These are phyloP conservation scores for Nasonovia ribisnigri DNA, from an alignment of 2,888 invertebrate genomes.

Conservation along the genomic window DNA sequence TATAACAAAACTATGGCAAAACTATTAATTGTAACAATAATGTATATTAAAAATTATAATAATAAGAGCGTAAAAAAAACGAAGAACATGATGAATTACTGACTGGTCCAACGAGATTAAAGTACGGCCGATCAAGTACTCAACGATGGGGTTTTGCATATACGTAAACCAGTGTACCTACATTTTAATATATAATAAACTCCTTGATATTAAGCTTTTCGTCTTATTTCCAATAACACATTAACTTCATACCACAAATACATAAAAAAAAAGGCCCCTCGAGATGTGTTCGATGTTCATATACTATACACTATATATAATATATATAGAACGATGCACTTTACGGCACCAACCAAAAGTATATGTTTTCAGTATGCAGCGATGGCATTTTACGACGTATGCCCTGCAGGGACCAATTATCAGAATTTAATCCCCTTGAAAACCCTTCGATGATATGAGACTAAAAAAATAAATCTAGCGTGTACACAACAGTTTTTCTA, in stretches of 20 bases:
- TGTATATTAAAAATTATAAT: background rate
- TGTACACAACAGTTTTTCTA: background rate
- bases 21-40: slow-evolving; percentile 19
- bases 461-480: slow-evolving; percentile 17
- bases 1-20: background rate
- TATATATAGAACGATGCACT: background rate
- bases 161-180: background rate
- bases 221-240: background rate
- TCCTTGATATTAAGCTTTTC: background rate
- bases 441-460: background rate
- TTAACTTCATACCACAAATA: background rate
- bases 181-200: background rate
- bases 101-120: slow-evolving; percentile 27
- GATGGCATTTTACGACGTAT: slow-evolving; percentile 27
- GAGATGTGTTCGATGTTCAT: background rate
- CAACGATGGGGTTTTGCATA: background rate
- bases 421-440: slow-evolving; percentile 37
- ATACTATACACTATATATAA: background rate
- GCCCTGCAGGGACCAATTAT: slow-evolving; percentile 18
- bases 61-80: background rate
- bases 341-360: background rate
- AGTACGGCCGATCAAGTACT: background rate
- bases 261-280: background rate
- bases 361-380: background rate
- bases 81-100: background rate